phyloP scores from a whole-genome alignment of 1,140 invertebrate species.

The Portunus trituberculatus region DNA sequence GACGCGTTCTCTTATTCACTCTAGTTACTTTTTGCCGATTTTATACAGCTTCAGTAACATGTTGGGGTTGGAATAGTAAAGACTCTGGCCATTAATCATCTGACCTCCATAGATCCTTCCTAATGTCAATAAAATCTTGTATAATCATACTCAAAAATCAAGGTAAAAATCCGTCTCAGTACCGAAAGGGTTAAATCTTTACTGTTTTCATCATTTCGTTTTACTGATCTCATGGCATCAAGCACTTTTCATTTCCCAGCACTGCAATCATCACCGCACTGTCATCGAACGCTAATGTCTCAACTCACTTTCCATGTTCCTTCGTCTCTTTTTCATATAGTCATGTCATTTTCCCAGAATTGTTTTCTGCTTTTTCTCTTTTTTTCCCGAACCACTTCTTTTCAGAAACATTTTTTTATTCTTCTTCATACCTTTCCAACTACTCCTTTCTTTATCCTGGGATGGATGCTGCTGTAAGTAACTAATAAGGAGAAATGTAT shows the following conservation, averaged over 20 bases:
- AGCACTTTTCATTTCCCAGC: neutral
- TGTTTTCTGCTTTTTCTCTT: neutral
- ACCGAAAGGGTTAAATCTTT: no score
- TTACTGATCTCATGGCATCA: neutral
- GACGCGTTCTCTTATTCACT: no score
- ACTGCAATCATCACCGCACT: neutral
- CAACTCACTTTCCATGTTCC: neutral
- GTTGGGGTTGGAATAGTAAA: no score
- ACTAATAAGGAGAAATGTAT: neutral
- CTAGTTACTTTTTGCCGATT: no score
- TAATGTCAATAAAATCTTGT: no score
- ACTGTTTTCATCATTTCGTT: neutral
- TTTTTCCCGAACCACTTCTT: neutral
- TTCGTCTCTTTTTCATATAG: neutral
- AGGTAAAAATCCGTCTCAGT: no score
- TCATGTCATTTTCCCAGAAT: neutral
- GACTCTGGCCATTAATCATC: no score
- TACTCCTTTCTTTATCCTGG: neutral
- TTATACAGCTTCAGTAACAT: no score
- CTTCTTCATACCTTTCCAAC: neutral
- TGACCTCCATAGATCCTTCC: no score
- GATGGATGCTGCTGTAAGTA: neutral
- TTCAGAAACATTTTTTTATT: neutral
- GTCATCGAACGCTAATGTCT: neutral
- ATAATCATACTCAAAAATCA: no score